Evolutionary conservation across 2,113 vertebrate species (phyloP), one percentile per base, ranked within the genome.

Genomic region (Hirundichthys speculiger): DNA sequence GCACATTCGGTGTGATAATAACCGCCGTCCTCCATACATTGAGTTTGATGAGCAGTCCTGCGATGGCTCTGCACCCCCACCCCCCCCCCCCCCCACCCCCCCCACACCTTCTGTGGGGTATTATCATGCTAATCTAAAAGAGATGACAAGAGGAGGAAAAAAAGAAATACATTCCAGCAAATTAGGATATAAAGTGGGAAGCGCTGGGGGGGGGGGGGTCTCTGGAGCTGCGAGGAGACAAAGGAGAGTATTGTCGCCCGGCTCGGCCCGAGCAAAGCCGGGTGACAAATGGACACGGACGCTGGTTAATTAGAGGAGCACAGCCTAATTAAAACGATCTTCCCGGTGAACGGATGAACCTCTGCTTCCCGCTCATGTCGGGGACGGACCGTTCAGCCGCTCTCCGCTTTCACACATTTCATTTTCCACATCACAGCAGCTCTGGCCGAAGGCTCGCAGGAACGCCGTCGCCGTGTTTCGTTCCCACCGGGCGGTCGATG

Each of bases 41-140:
- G 70, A 84, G 63, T 73, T 64, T 80, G 80, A 86, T 70, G 78
- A 86, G 79, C 71, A 61, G 76, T 41, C 70, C 57, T 18, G 54
- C 78, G 65, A 72, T 59, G 69, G 62, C 71, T 75, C 74, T 61
- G n/a, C n/a, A n/a, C 58, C 54, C 20, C 58, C 57, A 27, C 60
- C 45, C 68, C 68, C 63, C 79, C 67, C 43, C n/a, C n/a, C 58
- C 54, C 20, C 58, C 57, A 27, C 60, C 45, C 68, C 68, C 63
- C 79, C 67, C 43, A 65, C 64, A 75, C 77, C n/a, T n/a, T 78
- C 85, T 58, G 34, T 39, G 39, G 77, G 78, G 82, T 67, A 90
- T 90, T 88, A 88, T 92, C 85, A 92, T 90, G 91, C 85, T 91
- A 92, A 92, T 93, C 73, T 71, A 40, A 67, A 66, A 69, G 55